phyloP scores from a whole-genome alignment of 1,140 invertebrate species.

The Drosophila pseudoananassae region DNA sequence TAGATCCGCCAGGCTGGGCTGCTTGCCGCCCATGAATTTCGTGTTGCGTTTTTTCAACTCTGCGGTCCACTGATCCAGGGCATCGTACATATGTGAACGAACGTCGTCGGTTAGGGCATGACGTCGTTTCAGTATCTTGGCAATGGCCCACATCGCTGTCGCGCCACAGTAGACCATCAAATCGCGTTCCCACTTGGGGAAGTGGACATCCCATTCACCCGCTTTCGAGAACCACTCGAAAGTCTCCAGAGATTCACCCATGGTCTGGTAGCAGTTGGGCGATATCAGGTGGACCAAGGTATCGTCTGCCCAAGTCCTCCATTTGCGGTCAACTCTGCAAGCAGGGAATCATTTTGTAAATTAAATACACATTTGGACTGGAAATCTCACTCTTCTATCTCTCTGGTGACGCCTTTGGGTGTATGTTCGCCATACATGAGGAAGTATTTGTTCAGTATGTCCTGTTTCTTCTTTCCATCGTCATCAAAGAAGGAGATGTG shows the following conservation, averaged over 20 bases:
- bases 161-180: constrained; percentile 98
- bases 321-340: constrained; percentile 94
- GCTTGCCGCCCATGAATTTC: constrained; percentile 92
- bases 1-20: constrained; percentile 96
- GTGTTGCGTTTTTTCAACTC: constrained; percentile 89
- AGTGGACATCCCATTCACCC: constrained; percentile 96
- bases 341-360: constrained; percentile 1
- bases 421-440: constrained; percentile 91
- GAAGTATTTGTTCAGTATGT: constrained; percentile 98
- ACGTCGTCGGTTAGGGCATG: constrained; percentile 95
- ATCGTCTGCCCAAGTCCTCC: constrained; percentile 97
- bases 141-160: constrained; percentile 96
- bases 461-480: constrained; percentile 88
- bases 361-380: not conserved
- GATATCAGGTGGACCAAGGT: constrained; percentile 96
- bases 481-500: constrained; percentile 89
- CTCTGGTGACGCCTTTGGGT: constrained; percentile 85
- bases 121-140: constrained; percentile 94
- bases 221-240: constrained; percentile 96
- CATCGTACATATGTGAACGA: constrained; percentile 94
- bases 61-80: constrained; percentile 92
- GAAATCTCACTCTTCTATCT: constrained; percentile 87
- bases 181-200: constrained; percentile 92
- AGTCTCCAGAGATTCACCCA: constrained; percentile 92
- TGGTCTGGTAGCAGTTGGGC: constrained; percentile 97